phyloP scores from a whole-genome alignment of 2,888 invertebrate species.

The Metacarcinus magister region DNA sequence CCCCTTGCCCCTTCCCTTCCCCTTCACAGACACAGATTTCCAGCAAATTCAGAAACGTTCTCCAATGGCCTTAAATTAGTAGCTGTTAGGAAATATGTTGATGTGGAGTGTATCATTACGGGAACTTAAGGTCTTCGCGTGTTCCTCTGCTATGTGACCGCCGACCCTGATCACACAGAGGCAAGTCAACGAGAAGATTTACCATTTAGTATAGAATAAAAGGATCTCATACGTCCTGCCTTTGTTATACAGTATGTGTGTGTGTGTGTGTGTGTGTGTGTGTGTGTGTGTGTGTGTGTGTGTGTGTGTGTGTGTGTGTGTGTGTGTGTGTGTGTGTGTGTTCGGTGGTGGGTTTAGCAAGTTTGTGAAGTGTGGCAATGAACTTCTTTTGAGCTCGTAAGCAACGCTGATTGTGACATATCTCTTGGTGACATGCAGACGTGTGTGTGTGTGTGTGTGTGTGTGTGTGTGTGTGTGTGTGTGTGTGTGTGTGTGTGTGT shows the following conservation, averaged over 20 bases:
- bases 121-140: not conserved
- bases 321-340: too few relatives aligned
- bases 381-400: too few relatives aligned
- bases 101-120: constrained; percentile 34
- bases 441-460: too few relatives aligned
- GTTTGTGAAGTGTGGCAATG: too few relatives aligned
- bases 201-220: not conserved
- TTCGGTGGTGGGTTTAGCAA: too few relatives aligned
- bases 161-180: not conserved
- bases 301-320: too few relatives aligned
- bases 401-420: too few relatives aligned
- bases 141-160: not conserved
- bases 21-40: not conserved
- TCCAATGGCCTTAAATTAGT: constrained; percentile 55
- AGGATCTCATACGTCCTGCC: not conserved
- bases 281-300: not conserved
- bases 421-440: too few relatives aligned
- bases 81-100: constrained; percentile 35
- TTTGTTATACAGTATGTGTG: not conserved
- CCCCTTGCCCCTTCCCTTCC: not conserved
- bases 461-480: not conserved
- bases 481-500: too few relatives aligned
- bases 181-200: not conserved
- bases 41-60: not conserved
- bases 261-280: not conserved